phyloP scores from a whole-genome alignment of 2,888 invertebrate genomes.

The Cartodere bifasciata region DNA sequence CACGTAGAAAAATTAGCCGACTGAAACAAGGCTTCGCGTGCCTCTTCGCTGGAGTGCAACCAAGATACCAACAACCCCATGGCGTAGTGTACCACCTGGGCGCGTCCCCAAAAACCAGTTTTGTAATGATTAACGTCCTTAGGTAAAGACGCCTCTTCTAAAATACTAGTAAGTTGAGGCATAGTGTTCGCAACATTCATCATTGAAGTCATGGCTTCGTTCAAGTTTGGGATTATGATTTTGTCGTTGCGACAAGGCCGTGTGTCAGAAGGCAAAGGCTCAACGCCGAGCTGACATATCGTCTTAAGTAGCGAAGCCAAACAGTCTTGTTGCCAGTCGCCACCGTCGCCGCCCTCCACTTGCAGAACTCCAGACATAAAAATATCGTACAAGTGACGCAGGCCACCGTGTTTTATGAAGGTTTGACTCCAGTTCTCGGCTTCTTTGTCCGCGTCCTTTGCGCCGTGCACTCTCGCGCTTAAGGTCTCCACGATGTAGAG shows the following conservation, averaged over 20 bases:
- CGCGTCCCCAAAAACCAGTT: conserved; percentile 86
- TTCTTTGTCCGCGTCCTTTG: conserved; percentile 18
- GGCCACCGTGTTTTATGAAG: conserved; percentile 78
- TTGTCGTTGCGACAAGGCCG: conserved; percentile 41
- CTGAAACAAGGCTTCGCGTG: conserved; percentile 63
- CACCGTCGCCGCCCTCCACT: conserved; percentile 57
- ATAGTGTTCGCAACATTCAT: conserved; percentile 77
- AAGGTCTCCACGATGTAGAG: conserved; percentile 80
- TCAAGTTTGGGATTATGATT: conserved; percentile 56
- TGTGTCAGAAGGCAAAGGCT: conserved; percentile 34
- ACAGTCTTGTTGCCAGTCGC: conserved; percentile 93
- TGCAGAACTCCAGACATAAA: conserved; percentile 79
- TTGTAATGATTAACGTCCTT: conserved; percentile 75
- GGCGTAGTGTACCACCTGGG: conserved; percentile 85
- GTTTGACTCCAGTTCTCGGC: conserved; percentile 52
- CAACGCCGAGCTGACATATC: conserved; percentile 74
- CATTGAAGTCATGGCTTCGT: conserved; percentile 65
- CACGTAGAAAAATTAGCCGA: conserved; percentile 65
- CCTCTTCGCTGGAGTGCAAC: conserved; percentile 76
- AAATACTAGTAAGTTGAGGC: conserved; percentile 70
- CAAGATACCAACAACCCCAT: conserved; percentile 87
- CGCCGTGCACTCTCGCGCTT: conserved; percentile 29
- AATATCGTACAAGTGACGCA: conserved; percentile 79
- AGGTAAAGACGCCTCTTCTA: conserved; percentile 74
- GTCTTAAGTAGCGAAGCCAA: conserved; percentile 76